Evolutionary conservation across 2,113 vertebrate genomes (phyloP), one percentile per base, ranked within the genome.

Genomic region (Prionailurus bengalensis): DNA sequence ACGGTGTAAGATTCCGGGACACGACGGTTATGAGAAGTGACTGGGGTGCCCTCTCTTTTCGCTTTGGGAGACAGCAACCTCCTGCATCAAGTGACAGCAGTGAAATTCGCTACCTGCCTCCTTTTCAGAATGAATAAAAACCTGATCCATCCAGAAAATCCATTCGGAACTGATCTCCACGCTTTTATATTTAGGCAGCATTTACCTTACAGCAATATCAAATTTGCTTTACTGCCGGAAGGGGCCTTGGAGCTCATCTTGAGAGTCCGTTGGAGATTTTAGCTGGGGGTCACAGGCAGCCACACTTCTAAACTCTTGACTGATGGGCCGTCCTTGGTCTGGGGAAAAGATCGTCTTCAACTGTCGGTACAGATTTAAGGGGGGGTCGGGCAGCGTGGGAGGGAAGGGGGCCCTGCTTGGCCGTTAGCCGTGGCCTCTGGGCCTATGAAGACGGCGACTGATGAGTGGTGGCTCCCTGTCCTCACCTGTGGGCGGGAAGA

Each of bases 61-160:
- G 3, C 89, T 87, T 93, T 36, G 31, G 83, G 8, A 48, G 45
- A 51, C 85, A 74, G 96, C 96, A 96, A 73, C 65, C 84, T 97
- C 42, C 66, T 91, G 85, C 88, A 91, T 94, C 51, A 53, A 74
- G 83, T 87, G 93, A 87, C 91, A 97, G 76, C 16, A 74, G 87
- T 79, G 76, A 96, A 98, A 97, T 74, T 48, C 4, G 1, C 91
- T 51, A 45, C 78, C 71, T 95, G 96, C 84, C 84, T 96, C 71
- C 95, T 97, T 96, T 97, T 98, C 97, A 91, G 91, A 97, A 93
- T 71, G 98, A 98, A 97, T 98, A 92, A 98, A 98, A 95, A 21
- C 76, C 85, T 0, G 27, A 51, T 78, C 31, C 48, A 78, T 71
- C 90, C 45, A 55, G 92, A 94, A 97, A 97, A 42, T 79, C 91